Conservation (phyloP, 1,140 invertebrate species). For the Calephelis virginiensis region DNA sequence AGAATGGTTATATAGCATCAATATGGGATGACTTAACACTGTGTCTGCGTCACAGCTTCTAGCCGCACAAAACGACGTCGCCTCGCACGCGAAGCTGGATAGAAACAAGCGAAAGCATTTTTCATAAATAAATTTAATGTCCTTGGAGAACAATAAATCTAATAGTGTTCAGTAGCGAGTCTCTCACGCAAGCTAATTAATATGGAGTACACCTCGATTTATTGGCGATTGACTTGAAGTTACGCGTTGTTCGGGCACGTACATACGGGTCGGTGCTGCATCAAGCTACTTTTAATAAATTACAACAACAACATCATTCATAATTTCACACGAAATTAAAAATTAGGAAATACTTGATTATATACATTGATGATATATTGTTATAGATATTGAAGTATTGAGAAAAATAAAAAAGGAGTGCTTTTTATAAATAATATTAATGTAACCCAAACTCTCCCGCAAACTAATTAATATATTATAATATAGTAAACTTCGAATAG, state of each 20-base stretch:
- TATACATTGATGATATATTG: no score
- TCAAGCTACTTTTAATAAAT: background rate
- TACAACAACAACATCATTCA: no score
- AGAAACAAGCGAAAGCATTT: conserved; percentile 53
- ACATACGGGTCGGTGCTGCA: conserved; percentile 27
- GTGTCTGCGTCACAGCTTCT: background rate
- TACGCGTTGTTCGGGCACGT: conserved; percentile 43
- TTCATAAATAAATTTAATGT: conserved; percentile 70
- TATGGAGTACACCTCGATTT: conserved; percentile 71
- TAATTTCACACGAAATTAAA: no score
- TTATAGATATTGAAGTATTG: no score
- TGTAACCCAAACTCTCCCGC: no score
- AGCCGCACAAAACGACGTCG: conserved; percentile 8
- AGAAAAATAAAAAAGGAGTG: no score
- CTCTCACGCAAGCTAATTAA: conserved; percentile 72
- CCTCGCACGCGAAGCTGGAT: conserved; percentile 33
- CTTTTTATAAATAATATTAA: no score
- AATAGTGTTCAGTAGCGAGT: conserved; percentile 57
- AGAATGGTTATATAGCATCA: background rate
- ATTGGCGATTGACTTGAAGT: conserved; percentile 54
- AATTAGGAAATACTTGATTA: no score
- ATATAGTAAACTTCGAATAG: no score
- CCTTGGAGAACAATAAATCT: conserved; percentile 54
- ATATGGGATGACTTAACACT: background rate
- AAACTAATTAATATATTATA: no score